Conservation (phyloP, 1,140 invertebrate species). For the Campoletis sonorensis region DNA sequence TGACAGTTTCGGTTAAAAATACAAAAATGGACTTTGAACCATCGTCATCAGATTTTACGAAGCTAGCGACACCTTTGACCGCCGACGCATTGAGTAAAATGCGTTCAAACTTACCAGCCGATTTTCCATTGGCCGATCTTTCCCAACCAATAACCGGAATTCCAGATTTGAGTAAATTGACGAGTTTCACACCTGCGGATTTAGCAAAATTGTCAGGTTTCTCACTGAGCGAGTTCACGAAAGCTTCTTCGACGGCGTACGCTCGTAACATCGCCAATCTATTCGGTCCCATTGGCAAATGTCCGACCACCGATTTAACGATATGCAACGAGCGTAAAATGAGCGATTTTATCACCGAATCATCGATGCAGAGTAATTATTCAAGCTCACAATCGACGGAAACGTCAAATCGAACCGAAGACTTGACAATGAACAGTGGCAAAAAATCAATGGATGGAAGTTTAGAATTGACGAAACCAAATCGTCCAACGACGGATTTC, state of each 20-base stretch:
- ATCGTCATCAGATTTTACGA: conserved; percentile 67
- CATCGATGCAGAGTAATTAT: conserved; percentile 27
- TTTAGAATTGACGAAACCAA: conserved; percentile 58
- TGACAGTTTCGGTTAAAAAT: conserved; percentile 73
- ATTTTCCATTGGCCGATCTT: conserved; percentile 70
- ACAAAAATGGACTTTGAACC: conserved; percentile 71
- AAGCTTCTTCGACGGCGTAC: conserved; percentile 70
- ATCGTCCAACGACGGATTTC: conserved; percentile 62
- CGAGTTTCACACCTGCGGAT: conserved; percentile 68
- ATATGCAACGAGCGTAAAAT: conserved; percentile 38
- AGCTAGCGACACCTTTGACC: conserved; percentile 56
- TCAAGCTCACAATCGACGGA: background rate
- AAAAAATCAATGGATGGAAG: conserved; percentile 62
- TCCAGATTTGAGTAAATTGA: conserved; percentile 66
- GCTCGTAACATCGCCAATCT: conserved; percentile 73
- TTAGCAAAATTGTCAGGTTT: conserved; percentile 71
- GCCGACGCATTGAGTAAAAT: conserved; percentile 54
- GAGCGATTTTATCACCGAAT: conserved; percentile 18
- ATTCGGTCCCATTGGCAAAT: conserved; percentile 70
- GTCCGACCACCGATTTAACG: conserved; percentile 44
- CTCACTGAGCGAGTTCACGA: conserved; percentile 71
- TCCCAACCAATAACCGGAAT: conserved; percentile 69
- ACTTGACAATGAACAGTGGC: conserved; percentile 61
- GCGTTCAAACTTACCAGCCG: conserved; percentile 51
- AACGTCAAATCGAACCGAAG: conserved; percentile 51